These are phyloP conservation scores for Pedionomus torquatus DNA, from an alignment of 2,113 vertebrate genomes.

Conservation along the genomic window DNA sequence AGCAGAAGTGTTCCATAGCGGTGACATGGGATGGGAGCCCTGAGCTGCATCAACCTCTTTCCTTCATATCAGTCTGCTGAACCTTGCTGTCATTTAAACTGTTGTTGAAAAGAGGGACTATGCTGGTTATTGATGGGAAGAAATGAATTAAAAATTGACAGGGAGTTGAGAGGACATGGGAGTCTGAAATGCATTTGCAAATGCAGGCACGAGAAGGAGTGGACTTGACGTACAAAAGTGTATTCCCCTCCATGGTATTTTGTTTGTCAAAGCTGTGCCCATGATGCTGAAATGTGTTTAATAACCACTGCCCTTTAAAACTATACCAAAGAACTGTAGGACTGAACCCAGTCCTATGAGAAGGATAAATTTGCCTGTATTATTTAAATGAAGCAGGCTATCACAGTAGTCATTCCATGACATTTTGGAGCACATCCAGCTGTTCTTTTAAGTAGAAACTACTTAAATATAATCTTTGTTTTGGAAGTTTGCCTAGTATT, in stretches of 20 bases:
- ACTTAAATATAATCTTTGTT: constrained; percentile 23
- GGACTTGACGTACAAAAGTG: not conserved
- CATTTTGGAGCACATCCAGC: not conserved
- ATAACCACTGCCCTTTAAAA: not conserved
- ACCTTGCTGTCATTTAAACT: not conserved
- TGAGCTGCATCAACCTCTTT: not conserved
- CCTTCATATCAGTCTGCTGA: not conserved
- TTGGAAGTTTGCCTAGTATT: constrained; percentile 28
- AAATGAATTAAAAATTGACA: not conserved
- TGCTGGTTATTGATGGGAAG: not conserved
- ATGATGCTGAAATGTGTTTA: not conserved
- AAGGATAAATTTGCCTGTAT: not conserved
- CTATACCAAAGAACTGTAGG: not conserved
- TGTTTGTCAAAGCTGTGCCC: not conserved
- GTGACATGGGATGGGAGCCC: not conserved
- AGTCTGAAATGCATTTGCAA: not conserved
- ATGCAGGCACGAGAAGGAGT: fast-evolving
- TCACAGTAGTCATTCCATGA: not conserved
- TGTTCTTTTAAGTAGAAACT: not conserved
- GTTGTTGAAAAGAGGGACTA: not conserved
- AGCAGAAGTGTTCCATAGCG: not conserved
- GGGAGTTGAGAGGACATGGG: not conserved
- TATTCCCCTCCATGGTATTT: not conserved
- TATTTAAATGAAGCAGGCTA: not conserved
- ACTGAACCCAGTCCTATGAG: not conserved